Evolutionary conservation across 1,140 invertebrate genomes (phyloP), one percentile per base, ranked within the genome.

Genomic region (Drosophila sproati): DNA sequence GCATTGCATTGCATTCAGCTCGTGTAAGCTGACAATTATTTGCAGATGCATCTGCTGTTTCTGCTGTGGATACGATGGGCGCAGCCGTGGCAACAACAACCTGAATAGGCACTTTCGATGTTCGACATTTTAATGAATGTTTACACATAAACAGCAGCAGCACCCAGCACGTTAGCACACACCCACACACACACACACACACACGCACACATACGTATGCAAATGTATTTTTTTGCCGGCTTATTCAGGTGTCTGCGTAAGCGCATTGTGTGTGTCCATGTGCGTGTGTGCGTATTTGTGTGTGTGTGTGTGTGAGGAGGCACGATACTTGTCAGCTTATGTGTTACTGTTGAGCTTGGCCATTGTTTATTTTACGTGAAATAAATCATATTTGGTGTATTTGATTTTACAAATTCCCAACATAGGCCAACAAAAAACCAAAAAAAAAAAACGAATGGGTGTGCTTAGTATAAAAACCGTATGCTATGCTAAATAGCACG

Each of bases 51-150:
- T 77, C 74, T 68, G 62, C 69, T 48, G 41, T 39, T 48, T 47
- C 45, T 67, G 67, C 67, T 52, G 62, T 62, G 67, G 52, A 64
- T 78, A 75, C 63, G 48, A 48, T 69, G 71, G 78, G 76, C 70
- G 83, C 80, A 63, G 85, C 69, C 78, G 80, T 88, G 82, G 80
- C 68, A 77, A 59, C 80, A 87, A 67, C 80, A 89, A 89, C 85
- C 85, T 89, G 85, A 88, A 88, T 88, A 77, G 85, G 85, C 85
- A 88, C 85, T 88, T 88, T 88, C 85, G 85, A 88, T 88, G 85
- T 88, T 89, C 85, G 85, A 89, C 85, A 89, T 89, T 88, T 88
- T 88, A 88, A 88, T 88, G 85, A 88, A 88, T 88, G 85, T 88
- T 85, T 89, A 88, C 85, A 89, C 85, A 88, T 88, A 89, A 88